Conservation (phyloP, 2,797 vertebrate genomes). For the Poecilia gillii region DNA sequence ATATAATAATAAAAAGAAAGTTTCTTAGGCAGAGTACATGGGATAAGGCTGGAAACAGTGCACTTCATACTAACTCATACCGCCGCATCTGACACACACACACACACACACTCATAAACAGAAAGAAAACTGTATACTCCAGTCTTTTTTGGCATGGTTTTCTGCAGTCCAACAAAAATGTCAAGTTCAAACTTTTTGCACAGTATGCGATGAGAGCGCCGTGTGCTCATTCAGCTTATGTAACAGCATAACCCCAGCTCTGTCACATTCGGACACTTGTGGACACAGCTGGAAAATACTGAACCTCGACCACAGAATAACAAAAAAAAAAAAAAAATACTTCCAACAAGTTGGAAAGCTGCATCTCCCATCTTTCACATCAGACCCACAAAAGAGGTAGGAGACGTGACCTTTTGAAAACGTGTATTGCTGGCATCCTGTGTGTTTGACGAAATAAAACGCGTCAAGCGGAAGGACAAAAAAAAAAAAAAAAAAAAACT, state of each 20-base stretch:
- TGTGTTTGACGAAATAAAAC: slow-evolving; percentile 35
- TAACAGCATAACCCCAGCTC: slow-evolving; percentile 3
- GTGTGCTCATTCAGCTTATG: slow-evolving; percentile 9
- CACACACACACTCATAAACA: slow-evolving; percentile 10
- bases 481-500: neutral
- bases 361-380: slow-evolving; percentile 36
- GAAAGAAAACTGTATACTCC: slow-evolving; percentile 36
- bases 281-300: slow-evolving; percentile 8
- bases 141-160: slow-evolving; percentile 66
- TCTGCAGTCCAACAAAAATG: slow-evolving; percentile 35
- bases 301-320: neutral
- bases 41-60: slow-evolving; percentile 66
- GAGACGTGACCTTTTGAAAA: slow-evolving; percentile 61
- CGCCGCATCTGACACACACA: slow-evolving; percentile 8
- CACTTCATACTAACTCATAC: slow-evolving; percentile 37
- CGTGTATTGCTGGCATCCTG: slow-evolving; percentile 70
- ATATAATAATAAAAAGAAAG: slow-evolving; percentile 6
- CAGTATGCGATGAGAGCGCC: slow-evolving; percentile 27
- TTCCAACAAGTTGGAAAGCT: slow-evolving; percentile 29
- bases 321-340: slow-evolving; percentile 1
- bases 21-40: slow-evolving; percentile 48
- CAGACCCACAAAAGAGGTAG: slow-evolving; percentile 71
- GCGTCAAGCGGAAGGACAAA: slow-evolving; percentile 17
- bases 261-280: slow-evolving; percentile 3
- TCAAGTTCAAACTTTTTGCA: slow-evolving; percentile 24